These are phyloP conservation scores for Pollimyrus isidori DNA, from an alignment of 2,113 vertebrate species.

Conservation along the genomic window DNA sequence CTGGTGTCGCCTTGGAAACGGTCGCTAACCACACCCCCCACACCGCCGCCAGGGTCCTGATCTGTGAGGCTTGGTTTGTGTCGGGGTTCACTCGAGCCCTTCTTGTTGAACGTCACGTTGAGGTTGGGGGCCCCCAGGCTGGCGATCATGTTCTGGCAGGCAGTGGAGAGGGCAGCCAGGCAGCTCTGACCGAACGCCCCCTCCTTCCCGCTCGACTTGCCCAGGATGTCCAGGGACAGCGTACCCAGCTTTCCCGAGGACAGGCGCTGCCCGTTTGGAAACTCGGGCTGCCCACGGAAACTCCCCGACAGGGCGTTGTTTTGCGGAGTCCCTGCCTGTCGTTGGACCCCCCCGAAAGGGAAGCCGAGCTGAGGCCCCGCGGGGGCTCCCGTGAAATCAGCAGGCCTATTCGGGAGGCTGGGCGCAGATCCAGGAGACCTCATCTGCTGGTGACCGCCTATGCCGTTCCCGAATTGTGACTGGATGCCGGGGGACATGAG, in stretches of 20 bases:
- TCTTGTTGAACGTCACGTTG: conserved; percentile 98
- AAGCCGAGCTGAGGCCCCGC: conserved; percentile 57
- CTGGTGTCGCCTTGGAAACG: conserved; percentile 75
- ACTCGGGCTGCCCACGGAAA: conserved; percentile 69
- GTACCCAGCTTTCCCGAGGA: conserved; percentile 79
- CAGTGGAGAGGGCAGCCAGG: conserved; percentile 92
- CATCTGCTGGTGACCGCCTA: conserved; percentile 61
- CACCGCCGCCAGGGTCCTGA: conserved; percentile 69
- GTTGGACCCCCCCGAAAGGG: conserved; percentile 54
- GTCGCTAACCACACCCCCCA: conserved; percentile 65
- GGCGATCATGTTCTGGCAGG: conserved; percentile 99
- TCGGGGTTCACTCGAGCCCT: conserved; percentile 86
- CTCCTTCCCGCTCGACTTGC: conserved; percentile 84
- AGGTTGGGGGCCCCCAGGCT: conserved; percentile 96
- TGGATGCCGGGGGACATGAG: conserved; percentile 62
- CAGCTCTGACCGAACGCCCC: conserved; percentile 96
- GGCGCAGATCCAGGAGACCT: conserved; percentile 49
- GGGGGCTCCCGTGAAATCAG: conserved; percentile 51
- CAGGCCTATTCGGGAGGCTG: conserved; percentile 49
- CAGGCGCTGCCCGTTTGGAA: conserved; percentile 65
- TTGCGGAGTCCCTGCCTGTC: conserved; percentile 43
- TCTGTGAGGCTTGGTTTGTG: conserved; percentile 91
- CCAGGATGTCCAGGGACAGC: conserved; percentile 78
- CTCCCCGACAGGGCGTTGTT: conserved; percentile 58
- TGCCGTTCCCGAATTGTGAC: conserved; percentile 55